Conservation (phyloP, 2,888 invertebrate genomes). For the Nemapogon koenigi region DNA sequence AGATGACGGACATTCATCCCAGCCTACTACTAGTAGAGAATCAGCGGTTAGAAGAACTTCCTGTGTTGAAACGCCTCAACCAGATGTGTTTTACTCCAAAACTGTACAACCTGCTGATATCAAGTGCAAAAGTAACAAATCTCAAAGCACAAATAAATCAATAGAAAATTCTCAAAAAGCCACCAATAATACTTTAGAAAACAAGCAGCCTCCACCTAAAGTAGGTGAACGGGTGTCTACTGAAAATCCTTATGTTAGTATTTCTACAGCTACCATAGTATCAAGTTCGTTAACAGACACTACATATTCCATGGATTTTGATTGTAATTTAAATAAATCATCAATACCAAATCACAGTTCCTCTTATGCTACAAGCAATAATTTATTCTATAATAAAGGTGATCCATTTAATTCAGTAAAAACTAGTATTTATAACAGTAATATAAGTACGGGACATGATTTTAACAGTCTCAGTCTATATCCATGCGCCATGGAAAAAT, state of each 20-base stretch:
- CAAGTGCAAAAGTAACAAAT: conserved; percentile 26
- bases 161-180: conserved; percentile 26
- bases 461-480: conserved; percentile 50
- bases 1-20: conserved; percentile 33
- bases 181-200: conserved; percentile 30
- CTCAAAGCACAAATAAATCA: conserved; percentile 14
- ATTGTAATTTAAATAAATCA: conserved; percentile 40
- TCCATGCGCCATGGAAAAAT: conserved; percentile 58
- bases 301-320: conserved; percentile 44
- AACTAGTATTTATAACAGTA: conserved; percentile 51
- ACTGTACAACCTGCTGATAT: conserved; percentile 13
- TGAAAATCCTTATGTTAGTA: conserved; percentile 50
- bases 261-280: conserved; percentile 42
- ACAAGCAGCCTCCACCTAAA: conserved; percentile 27
- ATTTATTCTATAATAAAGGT: conserved; percentile 46
- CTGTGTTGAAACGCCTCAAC: conserved; percentile 6
- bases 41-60: conserved; percentile 22
- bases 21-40: conserved; percentile 21
- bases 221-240: conserved; percentile 23
- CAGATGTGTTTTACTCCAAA: conserved; percentile 1
- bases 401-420: conserved; percentile 48
- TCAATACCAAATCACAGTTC: conserved; percentile 32
- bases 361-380: conserved; percentile 32
- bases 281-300: conserved; percentile 36
- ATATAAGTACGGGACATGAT: conserved; percentile 48